phyloP scores from a whole-genome alignment of 2,113 vertebrate species.

The Coreoperca whiteheadi region DNA sequence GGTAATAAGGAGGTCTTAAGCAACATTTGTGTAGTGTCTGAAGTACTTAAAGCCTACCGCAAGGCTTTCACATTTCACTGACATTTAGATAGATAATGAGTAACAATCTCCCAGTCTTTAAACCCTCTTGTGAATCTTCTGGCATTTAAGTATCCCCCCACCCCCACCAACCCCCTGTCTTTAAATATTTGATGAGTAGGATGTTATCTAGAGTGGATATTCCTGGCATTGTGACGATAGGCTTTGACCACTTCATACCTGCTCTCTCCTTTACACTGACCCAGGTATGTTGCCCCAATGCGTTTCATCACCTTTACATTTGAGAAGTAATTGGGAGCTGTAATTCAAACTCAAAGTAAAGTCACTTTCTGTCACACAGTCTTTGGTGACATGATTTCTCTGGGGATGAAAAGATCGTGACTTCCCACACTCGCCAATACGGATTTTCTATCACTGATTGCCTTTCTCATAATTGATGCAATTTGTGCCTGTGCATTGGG shows the following conservation, averaged over 20 bases:
- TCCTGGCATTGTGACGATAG: constrained; percentile 52
- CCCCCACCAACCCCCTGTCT: too few species aligned
- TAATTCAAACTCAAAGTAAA: background rate
- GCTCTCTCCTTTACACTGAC: constrained; percentile 13
- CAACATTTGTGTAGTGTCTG: constrained; percentile 52
- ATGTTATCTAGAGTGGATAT: constrained; percentile 65
- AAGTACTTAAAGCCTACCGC: constrained; percentile 18
- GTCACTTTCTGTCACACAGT: background rate
- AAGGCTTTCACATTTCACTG: constrained; percentile 53
- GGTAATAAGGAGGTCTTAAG: constrained; percentile 40
- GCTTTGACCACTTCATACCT: constrained; percentile 52
- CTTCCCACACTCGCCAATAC: background rate
- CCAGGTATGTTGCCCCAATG: background rate
- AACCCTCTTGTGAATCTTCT: constrained; percentile 67
- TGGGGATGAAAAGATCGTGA: background rate
- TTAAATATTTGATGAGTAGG: constrained; percentile 81
- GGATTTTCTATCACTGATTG: constrained; percentile 10
- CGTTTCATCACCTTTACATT: constrained; percentile 1
- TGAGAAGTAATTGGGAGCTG: background rate
- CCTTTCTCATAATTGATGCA: background rate
- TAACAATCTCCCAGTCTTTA: constrained; percentile 63
- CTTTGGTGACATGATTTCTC: background rate
- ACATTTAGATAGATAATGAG: constrained; percentile 75
- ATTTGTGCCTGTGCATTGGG: background rate
- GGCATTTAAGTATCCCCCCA: too few species aligned